Conservation (phyloP, 2,113 vertebrate genomes). For the Brienomyrus brachyistius region DNA sequence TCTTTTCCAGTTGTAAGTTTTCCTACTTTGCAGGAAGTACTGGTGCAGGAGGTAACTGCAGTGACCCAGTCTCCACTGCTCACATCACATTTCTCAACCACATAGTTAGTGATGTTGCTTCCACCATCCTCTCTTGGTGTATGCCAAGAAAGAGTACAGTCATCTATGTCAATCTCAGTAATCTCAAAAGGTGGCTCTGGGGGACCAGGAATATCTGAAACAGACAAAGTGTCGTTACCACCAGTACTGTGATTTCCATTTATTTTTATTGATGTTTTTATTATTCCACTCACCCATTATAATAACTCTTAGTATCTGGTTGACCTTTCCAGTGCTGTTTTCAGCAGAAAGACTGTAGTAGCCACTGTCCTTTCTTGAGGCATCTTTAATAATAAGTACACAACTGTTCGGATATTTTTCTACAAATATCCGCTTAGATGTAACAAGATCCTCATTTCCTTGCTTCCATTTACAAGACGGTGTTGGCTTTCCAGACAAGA, state of each 20-base stretch:
- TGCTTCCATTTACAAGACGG: slow-evolving; percentile 84
- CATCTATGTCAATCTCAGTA: slow-evolving; percentile 81
- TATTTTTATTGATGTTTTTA: slow-evolving; percentile 9
- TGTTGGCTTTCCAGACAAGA: slow-evolving; percentile 84
- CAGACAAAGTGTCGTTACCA: background rate
- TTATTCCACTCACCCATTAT: slow-evolving; percentile 76
- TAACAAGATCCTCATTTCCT: slow-evolving; percentile 76
- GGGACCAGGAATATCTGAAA: slow-evolving; percentile 86
- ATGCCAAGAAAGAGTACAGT: slow-evolving; percentile 88
- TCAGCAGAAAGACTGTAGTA: slow-evolving; percentile 86
- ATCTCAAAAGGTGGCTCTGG: slow-evolving; percentile 86
- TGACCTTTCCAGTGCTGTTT: slow-evolving; percentile 76
- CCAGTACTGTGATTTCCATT: background rate
- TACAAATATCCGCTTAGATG: slow-evolving; percentile 81
- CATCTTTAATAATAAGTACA: slow-evolving; percentile 83
- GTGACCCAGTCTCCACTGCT: slow-evolving; percentile 88
- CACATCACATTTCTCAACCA: slow-evolving; percentile 92
- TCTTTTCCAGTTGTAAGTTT: slow-evolving; percentile 85
- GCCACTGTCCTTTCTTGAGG: slow-evolving; percentile 81
- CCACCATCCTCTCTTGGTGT: slow-evolving; percentile 89
- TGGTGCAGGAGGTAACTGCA: slow-evolving; percentile 78
- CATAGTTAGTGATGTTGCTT: slow-evolving; percentile 91
- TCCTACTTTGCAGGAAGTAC: slow-evolving; percentile 82
- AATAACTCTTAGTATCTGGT: slow-evolving; percentile 79
- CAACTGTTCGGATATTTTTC: slow-evolving; percentile 75